These are phyloP conservation scores for Nothura maculosa DNA, from an alignment of 2,797 vertebrate genomes.

Conservation along the genomic window DNA sequence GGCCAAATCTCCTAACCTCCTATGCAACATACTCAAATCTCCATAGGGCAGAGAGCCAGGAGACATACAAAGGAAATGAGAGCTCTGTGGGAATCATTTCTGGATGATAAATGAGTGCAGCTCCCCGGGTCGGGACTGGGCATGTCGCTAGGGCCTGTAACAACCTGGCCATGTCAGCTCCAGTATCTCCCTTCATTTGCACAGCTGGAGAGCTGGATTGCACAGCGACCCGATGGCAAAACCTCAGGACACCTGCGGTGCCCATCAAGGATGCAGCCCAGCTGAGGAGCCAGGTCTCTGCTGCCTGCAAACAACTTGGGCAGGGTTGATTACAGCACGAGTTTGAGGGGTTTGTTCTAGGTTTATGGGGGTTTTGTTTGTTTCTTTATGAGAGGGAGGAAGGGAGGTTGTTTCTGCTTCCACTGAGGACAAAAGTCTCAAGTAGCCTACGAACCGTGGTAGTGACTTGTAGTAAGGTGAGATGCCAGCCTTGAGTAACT, in stretches of 20 bases:
- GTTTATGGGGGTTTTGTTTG: not conserved
- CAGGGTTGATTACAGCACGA: not conserved
- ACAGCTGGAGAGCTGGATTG: not conserved
- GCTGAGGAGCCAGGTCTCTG: not conserved
- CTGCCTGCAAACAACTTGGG: not conserved
- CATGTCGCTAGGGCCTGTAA: not conserved
- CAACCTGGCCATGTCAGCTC: accelerated
- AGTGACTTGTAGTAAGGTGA: not conserved
- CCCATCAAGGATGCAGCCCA: not conserved
- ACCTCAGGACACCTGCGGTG: not conserved
- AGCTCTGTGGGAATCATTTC: not conserved
- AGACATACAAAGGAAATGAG: not conserved
- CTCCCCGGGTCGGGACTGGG: too few species aligned
- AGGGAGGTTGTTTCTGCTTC: not conserved
- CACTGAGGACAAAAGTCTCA: not conserved
- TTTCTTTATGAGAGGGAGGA: not conserved
- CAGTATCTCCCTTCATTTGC: not conserved
- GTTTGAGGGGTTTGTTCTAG: not conserved
- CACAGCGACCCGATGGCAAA: not conserved
- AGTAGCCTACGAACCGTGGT: not conserved
- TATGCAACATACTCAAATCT: not conserved
- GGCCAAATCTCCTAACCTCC: not conserved
- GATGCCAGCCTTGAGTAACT: not conserved
- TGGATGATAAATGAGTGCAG: not conserved
- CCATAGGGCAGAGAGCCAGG: not conserved